Base-by-base conservation (phyloP, 2,888 invertebrate species). In the Hypercompe scribonia region DNA sequence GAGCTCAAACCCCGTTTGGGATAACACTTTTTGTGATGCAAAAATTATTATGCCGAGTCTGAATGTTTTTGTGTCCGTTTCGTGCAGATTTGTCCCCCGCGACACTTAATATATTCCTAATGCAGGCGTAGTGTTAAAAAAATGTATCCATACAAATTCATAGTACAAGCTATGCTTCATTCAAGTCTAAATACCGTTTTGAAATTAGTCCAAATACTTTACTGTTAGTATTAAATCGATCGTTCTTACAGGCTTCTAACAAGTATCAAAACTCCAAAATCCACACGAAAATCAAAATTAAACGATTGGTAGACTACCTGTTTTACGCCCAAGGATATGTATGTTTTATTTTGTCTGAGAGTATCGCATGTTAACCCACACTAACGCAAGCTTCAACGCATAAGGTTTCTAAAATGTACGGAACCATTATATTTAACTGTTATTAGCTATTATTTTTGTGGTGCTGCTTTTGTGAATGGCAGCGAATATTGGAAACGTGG, bases 231-330 rank as follows among this genome's bases (percentile, higher is more conserved):
- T 21, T 21, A 28, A 28, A 28, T 18, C 61, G 31, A 58, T n/a
- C n/a, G 61, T 61, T 46, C 28, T 31, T 13, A 33, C 31, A 28
- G 39, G 33, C 21, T 69, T 31, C 50, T 73, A 68, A 4, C 58
- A 90, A 92, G 89, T 91, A 93, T 90, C 92, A 93, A 93, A 75
- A 87, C 50, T 0, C 0, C 7, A 71, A 24, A 3, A 64, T 76
- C 83, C 72, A 15, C 58, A 54, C 79, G 71, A 81, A n/a, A 81
- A 85, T 87, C 86, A 87, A 91, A 93, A 93, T 92, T 84, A 90
- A 93, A 91, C 90, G 90, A 92, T 92, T 91, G 88, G 86, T 72
- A 84, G 85, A 94, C 95, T 95, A 93, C 95, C 95, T 93, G 95
- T 94, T 89, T 95, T 95, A 95, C 94, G 94, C 94, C 94, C 84